Evolutionary conservation across 92 coral and sea anemone genomes (phyloP), one percentile per base, ranked within the genome.

Genomic region (Umimayanthus kanabou): DNA sequence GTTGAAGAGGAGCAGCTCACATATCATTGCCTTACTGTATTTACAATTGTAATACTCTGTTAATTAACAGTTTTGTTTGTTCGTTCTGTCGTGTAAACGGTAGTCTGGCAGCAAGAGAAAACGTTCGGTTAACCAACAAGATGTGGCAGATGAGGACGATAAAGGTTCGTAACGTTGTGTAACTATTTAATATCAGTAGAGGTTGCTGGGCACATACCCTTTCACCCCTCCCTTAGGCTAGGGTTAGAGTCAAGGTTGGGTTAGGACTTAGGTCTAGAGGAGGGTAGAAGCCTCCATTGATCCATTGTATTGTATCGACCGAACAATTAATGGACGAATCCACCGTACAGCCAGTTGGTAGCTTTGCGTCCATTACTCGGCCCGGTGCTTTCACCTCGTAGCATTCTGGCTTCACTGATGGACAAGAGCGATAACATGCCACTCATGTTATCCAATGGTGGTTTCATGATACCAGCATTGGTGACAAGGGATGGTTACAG

Each of bases 351-450:
- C 37, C 37, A 47, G 65, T 28, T n/a, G n/a, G 9, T 5, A 14
- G 11, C 39, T 29, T 16, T 57, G 6, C 43, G 87, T 83, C 87
- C 87, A 70, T 83, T 83, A 39, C 61, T 69, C 76, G 49, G 87
- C 78, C 37, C 25, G 14, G 66, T 83, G 87, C n/a, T 83, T 42
- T 13, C 33, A 83, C 77, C 20, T 9, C 39, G 43, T 83, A 83
- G 78, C 87, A 83, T 49, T 43, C 50, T 14, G 78, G 87, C 87
- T 83, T 83, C 78, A 73, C 87, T 83, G 28, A 67, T 83, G 87
- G 87, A 83, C 87, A 70, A 83, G 7, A 83, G 77, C 39, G 10
- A 69, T 20, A 81, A 43, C 16, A 39, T 70, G 64, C 77, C 87
- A 70, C 65, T 83, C 47, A 70, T 83, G 29, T 83, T 83, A 83